These are phyloP conservation scores for Aramus guarauna DNA, from an alignment of 2,113 vertebrate species.

Conservation along the genomic window DNA sequence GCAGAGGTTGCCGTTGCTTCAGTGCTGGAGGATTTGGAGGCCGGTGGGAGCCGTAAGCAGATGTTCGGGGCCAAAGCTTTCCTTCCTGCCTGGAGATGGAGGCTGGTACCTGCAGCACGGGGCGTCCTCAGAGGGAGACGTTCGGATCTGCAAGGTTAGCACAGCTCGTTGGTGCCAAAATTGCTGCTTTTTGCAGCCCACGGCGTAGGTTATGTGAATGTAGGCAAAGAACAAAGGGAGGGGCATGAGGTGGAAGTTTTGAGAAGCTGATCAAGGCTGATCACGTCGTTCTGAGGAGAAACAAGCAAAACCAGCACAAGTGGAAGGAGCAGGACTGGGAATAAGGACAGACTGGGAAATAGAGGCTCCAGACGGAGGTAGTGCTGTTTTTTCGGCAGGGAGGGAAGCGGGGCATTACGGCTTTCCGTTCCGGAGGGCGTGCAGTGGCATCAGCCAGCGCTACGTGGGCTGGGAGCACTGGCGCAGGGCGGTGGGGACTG, in stretches of 20 bases:
- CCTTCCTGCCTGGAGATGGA: fast-evolving
- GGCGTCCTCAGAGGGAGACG: fast-evolving
- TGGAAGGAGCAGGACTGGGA: neutral
- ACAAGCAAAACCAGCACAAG: neutral
- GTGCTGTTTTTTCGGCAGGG: fast-evolving
- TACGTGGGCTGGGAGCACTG: fast-evolving
- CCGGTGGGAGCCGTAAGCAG: neutral
- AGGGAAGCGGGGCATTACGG: neutral
- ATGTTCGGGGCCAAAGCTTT: neutral
- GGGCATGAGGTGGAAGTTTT: neutral
- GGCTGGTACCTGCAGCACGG: fast-evolving
- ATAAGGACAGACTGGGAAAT: neutral
- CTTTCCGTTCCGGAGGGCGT: neutral
- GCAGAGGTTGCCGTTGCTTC: neutral
- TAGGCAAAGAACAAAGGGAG: too few relatives aligned
- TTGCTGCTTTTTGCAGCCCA: fast-evolving
- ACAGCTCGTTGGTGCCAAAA: neutral
- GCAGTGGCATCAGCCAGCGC: neutral
- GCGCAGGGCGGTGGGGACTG: fast-evolving
- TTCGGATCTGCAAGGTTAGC: neutral
- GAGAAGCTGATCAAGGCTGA: fast-evolving
- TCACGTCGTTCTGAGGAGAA: fast-evolving
- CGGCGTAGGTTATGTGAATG: fast-evolving
- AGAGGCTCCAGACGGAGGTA: fast-evolving
- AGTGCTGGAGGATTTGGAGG: neutral